Evolutionary conservation across 2,888 invertebrate genomes (phyloP), one percentile per base, ranked within the genome.

Genomic region (Neuroscelio doddi): DNA sequence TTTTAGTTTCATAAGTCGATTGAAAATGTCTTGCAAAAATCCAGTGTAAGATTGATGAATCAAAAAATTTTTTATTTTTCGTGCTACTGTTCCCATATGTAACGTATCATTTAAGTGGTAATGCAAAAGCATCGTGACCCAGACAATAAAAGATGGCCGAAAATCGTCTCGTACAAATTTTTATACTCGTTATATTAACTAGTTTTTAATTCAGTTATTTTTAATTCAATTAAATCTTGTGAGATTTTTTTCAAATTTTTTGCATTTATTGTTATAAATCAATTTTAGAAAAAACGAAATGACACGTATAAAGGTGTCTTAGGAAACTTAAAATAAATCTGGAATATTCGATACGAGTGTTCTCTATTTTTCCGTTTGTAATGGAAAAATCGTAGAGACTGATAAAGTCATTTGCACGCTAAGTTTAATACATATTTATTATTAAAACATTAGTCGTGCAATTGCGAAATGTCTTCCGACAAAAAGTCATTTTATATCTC

Each of bases 321-420:
- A n/a, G n/a, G n/a, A n/a, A n/a, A n/a, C n/a, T n/a, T n/a, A n/a
- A n/a, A n/a, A n/a, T n/a, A n/a, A n/a, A n/a, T n/a, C n/a, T n/a
- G n/a, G n/a, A n/a, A n/a, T n/a, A n/a, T n/a, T 21, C 21, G 2
- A 36, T 12, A 12, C n/a, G 38, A 38, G 38, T 16, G 75, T 16
- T 32, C 45, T 34, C 34, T 34, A 16, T 34, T 49, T 16, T 44
- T 57, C 38, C 41, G 21, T 72, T 70, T 42, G 21, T 24, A n/a
- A 30, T 21, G 71, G 74, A 79, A 81, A 80, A 77, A 72, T 68
- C 57, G 52, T 45, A 63, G 72, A 72, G 79, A 75, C 46, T 71
- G 42, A 30, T 26, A 44, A 55, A 50, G 59, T 21, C 16, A 56
- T 58, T 68, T 68, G 70, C 70, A 70, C 67, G 63, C 69, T 68